A percentile compares a stretch with the other conserved stretches of the same genome.
These are phyloP conservation scores for Tangara arthus DNA, from an alignment of 2,797 vertebrate genomes.

Conservation along the genomic window DNA sequence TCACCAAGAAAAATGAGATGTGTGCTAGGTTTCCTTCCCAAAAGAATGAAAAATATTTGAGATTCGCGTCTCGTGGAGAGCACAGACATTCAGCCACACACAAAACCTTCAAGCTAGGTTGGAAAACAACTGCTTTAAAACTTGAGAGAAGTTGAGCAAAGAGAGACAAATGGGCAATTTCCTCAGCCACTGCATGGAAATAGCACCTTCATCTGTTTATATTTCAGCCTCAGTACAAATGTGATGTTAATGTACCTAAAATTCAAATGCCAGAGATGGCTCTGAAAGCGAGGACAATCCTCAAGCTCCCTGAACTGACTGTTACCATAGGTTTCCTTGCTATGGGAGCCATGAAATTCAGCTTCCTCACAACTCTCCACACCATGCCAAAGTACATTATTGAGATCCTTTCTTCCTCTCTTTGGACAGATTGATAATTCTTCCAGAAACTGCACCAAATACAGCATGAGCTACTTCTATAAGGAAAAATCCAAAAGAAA, in stretches of 20 bases:
- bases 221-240: neutral
- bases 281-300: neutral
- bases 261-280: neutral
- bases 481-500: neutral
- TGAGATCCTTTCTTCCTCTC: neutral
- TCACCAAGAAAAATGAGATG: neutral
- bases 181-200: neutral
- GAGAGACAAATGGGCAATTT: slow-evolving; percentile 1
- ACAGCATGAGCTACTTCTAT: neutral
- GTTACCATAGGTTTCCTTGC: neutral
- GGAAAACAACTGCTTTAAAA: neutral
- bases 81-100: neutral
- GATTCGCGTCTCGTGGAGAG: neutral
- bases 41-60: slow-evolving; percentile 11
- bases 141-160: neutral
- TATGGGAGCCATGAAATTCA: neutral
- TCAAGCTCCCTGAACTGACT: neutral
- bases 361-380: neutral
- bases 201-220: neutral
- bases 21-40: neutral
- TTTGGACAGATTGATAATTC: neutral
- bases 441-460: neutral
- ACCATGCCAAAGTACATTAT: slow-evolving; percentile 7
- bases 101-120: neutral
- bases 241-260: neutral